phyloP scores from a whole-genome alignment of 2,113 vertebrate genomes.

The Clarias macrocephalus region DNA sequence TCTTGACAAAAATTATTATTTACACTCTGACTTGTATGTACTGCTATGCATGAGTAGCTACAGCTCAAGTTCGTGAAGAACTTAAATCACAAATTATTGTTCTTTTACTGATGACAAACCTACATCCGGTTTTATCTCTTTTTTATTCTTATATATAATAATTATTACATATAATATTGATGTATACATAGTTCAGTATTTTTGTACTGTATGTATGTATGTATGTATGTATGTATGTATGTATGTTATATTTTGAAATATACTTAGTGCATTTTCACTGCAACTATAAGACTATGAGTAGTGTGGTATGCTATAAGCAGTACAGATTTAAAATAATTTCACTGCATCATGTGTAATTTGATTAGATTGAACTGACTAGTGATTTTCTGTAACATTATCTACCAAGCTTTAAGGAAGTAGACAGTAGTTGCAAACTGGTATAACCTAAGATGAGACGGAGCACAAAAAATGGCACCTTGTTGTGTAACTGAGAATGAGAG shows the following conservation, averaged over 20 bases:
- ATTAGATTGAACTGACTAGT: background rate
- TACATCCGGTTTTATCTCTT: background rate
- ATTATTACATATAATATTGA: background rate
- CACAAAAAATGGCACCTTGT: background rate
- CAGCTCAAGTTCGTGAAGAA: background rate
- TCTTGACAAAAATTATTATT: no score
- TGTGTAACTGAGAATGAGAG: background rate
- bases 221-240: no score
- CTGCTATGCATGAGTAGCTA: background rate
- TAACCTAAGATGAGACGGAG: background rate
- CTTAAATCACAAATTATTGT: background rate
- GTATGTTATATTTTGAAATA: background rate
- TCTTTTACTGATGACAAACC: background rate
- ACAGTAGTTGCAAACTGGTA: background rate
- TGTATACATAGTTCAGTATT: background rate
- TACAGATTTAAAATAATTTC: background rate
- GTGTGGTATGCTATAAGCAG: background rate
- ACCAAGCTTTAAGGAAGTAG: background rate
- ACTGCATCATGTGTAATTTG: background rate
- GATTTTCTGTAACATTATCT: background rate
- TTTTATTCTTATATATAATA: no score
- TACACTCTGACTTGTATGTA: background rate
- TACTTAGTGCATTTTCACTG: background rate
- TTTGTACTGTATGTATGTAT: background rate
- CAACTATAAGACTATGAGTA: background rate